Base-by-base conservation (phyloP, 2,797 vertebrate species). In the Eulemur mongoz region DNA sequence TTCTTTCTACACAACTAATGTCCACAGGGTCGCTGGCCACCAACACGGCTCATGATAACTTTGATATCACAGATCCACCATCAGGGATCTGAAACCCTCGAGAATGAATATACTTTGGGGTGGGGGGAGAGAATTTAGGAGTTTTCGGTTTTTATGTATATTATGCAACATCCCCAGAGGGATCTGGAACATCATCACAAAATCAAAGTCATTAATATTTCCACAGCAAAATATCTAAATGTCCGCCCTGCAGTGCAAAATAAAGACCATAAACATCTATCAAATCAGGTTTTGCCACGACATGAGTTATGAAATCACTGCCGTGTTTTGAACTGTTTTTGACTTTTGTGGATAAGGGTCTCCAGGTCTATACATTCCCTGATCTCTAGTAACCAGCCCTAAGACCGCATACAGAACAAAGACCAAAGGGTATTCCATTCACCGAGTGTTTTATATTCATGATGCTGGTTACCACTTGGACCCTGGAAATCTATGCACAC, bases 401-500 rank as follows among this genome's bases (percentile, higher is more conserved):
- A 40, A 50, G 57, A 40, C 9, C 23, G 18, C 13, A 52, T 3
- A 35, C 15, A 40, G 15, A 40, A 59, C 7, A 7, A 40, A 45
- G 3, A 50, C 17, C 20, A 45, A 18, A 18, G n/a, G 25, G 7
- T 20, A 4, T 50, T 27, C 18, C 6, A 52, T 18, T 48, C 70
- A 38, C n/a, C 22, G 4, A 23, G 23, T 20, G 45, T 32, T 22
- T 48, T 35, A 20, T 5, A 78, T 22, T 15, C 52, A 35, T 35
- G 7, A 48, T 0, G 65, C 3, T 7, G 30, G 32, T 22, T 30
- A 27, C 35, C 7, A 30, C 40, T 15, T 12, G 4, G 11, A 43
- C 11, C 0, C 43, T 45, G 38, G 30, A 69, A 35, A 35, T 48
- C 25, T 1, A 9, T 0, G n/a, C 13, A 1, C 4, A 0, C 8